Conservation (phyloP, 2,888 invertebrate species). For the Apoderus coryli region DNA sequence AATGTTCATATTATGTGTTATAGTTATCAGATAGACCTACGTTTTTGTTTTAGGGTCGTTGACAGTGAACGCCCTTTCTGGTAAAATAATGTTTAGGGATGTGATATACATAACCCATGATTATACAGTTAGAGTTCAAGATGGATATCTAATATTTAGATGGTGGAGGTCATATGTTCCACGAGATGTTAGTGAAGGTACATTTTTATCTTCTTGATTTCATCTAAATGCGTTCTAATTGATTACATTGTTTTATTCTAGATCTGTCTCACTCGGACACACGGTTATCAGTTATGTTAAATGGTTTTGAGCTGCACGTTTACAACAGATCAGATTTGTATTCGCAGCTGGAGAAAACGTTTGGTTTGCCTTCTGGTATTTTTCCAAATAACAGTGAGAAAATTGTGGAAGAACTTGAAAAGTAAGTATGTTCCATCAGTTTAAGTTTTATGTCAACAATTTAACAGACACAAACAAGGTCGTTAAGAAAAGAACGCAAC, state of each 20-base stretch:
- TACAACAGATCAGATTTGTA: slow-evolving; percentile 85
- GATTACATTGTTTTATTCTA: too few relatives aligned
- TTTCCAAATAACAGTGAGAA: slow-evolving; percentile 39
- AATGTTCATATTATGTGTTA: slow-evolving; percentile 6
- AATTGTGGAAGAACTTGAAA: slow-evolving; percentile 21
- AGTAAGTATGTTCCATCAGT: slow-evolving; percentile 12
- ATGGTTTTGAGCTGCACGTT: slow-evolving; percentile 88
- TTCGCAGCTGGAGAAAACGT: slow-evolving; percentile 71
- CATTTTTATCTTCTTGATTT: too few relatives aligned
- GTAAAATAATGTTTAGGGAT: slow-evolving; percentile 97
- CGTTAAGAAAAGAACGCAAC: too few relatives aligned
- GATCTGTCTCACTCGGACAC: slow-evolving; percentile 93
- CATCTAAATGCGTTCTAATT: too few relatives aligned
- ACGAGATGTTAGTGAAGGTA: slow-evolving; percentile 90
- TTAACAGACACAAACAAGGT: too few relatives aligned
- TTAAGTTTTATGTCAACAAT: not conserved
- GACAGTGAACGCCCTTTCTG: slow-evolving; percentile 87
- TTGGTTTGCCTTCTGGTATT: slow-evolving; percentile 69
- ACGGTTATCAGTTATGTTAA: slow-evolving; percentile 75
- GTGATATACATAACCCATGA: slow-evolving; percentile 89
- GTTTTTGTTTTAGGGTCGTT: slow-evolving; percentile 80
- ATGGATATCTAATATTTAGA: slow-evolving; percentile 93
- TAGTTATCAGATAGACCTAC: slow-evolving; percentile 12
- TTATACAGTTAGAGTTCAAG: slow-evolving; percentile 83
- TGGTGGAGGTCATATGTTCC: slow-evolving; percentile 97